Percentiles rank a stretch among this genome's conserved stretches.
These are phyloP conservation scores for Periplaneta americana DNA, from an alignment of 1,140 invertebrate genomes.

Conservation along the genomic window DNA sequence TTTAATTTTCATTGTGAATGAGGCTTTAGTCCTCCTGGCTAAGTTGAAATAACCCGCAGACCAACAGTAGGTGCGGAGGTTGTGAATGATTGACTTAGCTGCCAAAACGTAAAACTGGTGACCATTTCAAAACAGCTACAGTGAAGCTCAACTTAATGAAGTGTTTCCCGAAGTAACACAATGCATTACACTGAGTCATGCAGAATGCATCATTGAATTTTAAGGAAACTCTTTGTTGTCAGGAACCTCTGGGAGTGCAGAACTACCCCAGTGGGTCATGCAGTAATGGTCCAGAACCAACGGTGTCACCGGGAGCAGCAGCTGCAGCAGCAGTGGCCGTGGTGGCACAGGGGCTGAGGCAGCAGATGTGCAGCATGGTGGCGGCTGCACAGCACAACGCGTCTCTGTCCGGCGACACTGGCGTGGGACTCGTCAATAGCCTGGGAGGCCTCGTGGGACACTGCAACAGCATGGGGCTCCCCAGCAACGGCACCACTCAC, in stretches of 20 bases:
- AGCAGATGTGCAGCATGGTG: constrained; percentile 67
- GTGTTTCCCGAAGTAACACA: no score
- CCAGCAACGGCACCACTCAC: constrained; percentile 31
- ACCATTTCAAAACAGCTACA: no score
- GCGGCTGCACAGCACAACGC: constrained; percentile 52
- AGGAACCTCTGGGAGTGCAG: constrained; percentile 34
- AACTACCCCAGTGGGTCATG: constrained; percentile 37
- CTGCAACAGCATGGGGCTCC: constrained; percentile 29
- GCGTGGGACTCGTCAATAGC: constrained; percentile 32
- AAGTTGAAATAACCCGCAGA: no score
- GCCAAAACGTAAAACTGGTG: no score
- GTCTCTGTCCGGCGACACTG: constrained; percentile 38
- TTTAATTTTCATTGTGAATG: no score
- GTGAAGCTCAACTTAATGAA: no score
- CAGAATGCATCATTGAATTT: not conserved
- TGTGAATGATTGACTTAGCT: no score
- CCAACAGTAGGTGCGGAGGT: no score
- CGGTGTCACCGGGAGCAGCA: constrained; percentile 55
- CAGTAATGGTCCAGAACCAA: constrained; percentile 54
- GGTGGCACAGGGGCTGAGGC: constrained; percentile 61
- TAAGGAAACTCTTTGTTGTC: constrained; percentile 4
- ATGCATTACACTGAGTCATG: not conserved
- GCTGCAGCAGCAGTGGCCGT: constrained; percentile 68
- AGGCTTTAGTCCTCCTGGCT: no score
- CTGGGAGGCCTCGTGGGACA: constrained; percentile 31